phyloP scores from a whole-genome alignment of 2,797 vertebrate genomes.

The Synaphobranchus kaupii region DNA sequence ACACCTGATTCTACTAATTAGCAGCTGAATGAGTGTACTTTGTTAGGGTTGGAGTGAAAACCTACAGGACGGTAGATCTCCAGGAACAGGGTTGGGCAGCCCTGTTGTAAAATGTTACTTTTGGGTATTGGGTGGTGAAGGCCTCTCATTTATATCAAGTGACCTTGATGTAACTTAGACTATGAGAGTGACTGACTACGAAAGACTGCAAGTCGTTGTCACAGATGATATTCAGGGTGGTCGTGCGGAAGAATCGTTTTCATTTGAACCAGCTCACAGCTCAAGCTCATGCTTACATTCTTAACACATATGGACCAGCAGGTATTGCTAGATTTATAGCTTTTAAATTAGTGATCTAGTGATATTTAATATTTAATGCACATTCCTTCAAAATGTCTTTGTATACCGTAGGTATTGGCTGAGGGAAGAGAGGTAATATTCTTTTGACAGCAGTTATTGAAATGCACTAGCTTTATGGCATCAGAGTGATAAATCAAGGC shows the following conservation, averaged over 20 bases:
- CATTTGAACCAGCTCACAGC: not conserved
- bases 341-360: not conserved
- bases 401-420: not conserved
- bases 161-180: not conserved
- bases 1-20: too few species aligned
- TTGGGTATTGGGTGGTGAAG: not conserved
- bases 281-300: not conserved
- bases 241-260: not conserved
- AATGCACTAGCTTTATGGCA: not conserved
- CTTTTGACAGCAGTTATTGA: not conserved
- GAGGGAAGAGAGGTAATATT: not conserved
- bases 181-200: not conserved
- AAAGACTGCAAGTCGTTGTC: not conserved
- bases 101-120: not conserved
- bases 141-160: not conserved
- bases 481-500: not conserved
- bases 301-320: not conserved
- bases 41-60: too few species aligned
- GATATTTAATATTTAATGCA: not conserved
- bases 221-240: not conserved
- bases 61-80: too few species aligned
- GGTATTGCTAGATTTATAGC: not conserved
- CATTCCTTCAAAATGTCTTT: not conserved
- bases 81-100: too few species aligned
- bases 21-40: too few species aligned